These are phyloP conservation scores for Mastigias papua DNA, from an alignment of 30 jellyfish, hydroid and myxozoan genomes.

Conservation along the genomic window DNA sequence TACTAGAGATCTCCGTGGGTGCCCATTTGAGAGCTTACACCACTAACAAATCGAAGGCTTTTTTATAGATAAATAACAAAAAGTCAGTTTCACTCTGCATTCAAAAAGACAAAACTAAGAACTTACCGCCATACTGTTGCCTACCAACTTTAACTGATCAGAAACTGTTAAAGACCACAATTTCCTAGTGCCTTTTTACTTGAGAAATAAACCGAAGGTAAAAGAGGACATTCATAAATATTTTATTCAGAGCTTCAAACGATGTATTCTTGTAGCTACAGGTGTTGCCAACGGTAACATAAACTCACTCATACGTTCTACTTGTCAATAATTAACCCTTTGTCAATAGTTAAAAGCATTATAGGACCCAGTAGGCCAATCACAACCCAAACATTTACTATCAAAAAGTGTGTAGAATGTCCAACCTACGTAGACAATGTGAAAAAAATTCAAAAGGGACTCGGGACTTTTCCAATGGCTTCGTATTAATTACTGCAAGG, in stretches of 20 bases:
- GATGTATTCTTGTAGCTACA: neutral
- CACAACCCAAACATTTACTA: neutral
- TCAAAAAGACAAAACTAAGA: too few species aligned
- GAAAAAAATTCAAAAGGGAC: too few species aligned
- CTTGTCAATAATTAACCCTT: neutral
- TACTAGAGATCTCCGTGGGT: too few species aligned
- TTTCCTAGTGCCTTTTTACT: neutral
- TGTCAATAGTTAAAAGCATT: neutral
- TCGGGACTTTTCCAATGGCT: too few species aligned
- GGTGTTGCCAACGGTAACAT: slow-evolving; percentile 2
- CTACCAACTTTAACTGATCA: too few species aligned
- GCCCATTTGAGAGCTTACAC: too few species aligned
- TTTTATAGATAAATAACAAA: too few species aligned
- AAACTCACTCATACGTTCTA: neutral
- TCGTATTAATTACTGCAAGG: too few species aligned
- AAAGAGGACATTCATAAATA: neutral
- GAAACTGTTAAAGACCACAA: neutral
- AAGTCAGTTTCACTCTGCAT: too few species aligned
- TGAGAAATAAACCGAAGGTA: neutral
- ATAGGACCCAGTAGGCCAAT: neutral
- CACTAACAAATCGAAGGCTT: too few species aligned
- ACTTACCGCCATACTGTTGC: neutral
- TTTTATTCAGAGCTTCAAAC: neutral
- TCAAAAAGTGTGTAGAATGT: neutral
- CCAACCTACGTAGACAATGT: too few species aligned